Evolutionary conservation across 2,797 vertebrate species (phyloP), one percentile per base, ranked within the genome.

Genomic region (Buceros bicornis): DNA sequence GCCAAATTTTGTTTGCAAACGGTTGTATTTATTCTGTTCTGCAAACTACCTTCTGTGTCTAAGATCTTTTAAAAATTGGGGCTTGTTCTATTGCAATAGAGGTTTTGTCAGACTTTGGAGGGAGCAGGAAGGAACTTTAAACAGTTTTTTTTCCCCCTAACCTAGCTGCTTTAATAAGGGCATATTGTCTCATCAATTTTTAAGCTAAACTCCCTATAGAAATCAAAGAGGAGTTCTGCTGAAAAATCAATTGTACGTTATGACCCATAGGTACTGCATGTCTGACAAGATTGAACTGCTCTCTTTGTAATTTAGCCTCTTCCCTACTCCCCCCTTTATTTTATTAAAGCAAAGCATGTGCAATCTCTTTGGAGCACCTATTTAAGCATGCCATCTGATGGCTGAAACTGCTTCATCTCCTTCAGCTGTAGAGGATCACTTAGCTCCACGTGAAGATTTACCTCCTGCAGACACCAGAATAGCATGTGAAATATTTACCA

Each of bases 401-500:
- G 77, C 93, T 94, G 89, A 80, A 90, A 73, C 70, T 61, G 73
- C 93, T 82, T 92, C 87, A 80, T 94, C 95, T 97, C 90, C 85
- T 81, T 77, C 53, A 80, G 48, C 81, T 94, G 85, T 16, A 70
- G 43, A 91, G 60, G 70, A 79, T 82, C 79, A 91, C 87, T 82
- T 77, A 87, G 60, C 90, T 84, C 93, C 77, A 58, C 0, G 5
- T 94, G 93, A 87, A 95, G 80, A 60, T 93, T 91, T 86, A 72
- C 95, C 93, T 97, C 94, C 95, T 77, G 91, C 88, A 91, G 96
- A n/a, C 56, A 79, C 48, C 64, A 71, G 94, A 93, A 80, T 91
- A 94, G 70, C 8, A 82, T 54, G 95, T 85, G 93, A 95, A 97
- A 97, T 95, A 97, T 96, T 97, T 95, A 96, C 92, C 77, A 94